These are phyloP conservation scores for Iphiclides podalirius DNA, from an alignment of 2,888 invertebrate species.

Conservation along the genomic window DNA sequence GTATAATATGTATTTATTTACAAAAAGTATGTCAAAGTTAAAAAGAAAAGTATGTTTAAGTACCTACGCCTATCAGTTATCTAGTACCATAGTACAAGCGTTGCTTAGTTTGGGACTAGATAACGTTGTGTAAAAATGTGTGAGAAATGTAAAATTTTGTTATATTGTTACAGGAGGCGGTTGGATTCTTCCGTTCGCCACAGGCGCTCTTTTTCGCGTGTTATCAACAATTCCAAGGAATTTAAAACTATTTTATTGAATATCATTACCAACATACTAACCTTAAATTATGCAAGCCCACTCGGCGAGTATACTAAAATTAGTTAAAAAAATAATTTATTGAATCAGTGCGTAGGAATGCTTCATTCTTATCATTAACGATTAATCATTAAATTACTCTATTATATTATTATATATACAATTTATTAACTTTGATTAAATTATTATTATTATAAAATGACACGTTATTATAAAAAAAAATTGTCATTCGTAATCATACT, in stretches of 20 bases:
- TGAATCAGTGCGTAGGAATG: conserved; percentile 81
- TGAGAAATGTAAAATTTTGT: no score
- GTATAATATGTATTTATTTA: no score
- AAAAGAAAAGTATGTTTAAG: no score
- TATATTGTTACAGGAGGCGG: conserved; percentile 48
- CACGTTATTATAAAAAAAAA: conserved; percentile 73
- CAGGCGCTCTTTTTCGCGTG: conserved; percentile 60
- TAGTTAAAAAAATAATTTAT: conserved; percentile 84
- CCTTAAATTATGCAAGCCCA: conserved; percentile 67
- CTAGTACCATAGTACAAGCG: no score
- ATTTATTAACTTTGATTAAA: conserved; percentile 81
- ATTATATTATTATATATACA: conserved; percentile 81
- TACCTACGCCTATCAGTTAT: no score
- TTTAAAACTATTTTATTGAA: conserved; percentile 70
- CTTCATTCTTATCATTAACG: conserved; percentile 81
- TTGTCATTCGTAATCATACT: conserved; percentile 81
- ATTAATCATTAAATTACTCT: conserved; percentile 81
- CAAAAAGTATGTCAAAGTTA: no score
- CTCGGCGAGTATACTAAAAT: conserved; percentile 82
- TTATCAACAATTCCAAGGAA: conserved; percentile 73
- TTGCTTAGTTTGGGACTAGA: no score
- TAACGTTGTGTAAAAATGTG: no score
- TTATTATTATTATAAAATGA: conserved; percentile 77
- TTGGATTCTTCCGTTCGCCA: conserved; percentile 44
- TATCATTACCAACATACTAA: conserved; percentile 73